Conservation (phyloP, 2,888 invertebrate species). For the Salticus scenicus region DNA sequence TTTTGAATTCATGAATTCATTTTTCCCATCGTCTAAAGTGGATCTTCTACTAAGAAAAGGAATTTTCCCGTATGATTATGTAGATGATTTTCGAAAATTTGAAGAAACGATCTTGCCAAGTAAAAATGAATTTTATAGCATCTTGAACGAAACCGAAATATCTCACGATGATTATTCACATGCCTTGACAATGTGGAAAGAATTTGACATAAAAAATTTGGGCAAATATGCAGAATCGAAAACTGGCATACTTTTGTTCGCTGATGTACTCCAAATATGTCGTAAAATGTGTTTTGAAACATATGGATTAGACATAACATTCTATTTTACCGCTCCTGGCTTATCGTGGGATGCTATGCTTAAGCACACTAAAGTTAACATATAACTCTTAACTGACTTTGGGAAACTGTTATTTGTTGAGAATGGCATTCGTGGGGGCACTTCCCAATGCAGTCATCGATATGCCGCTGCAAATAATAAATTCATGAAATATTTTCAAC, state of each 20-base stretch:
- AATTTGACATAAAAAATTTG: slow-evolving; percentile 70
- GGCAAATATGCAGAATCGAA: slow-evolving; percentile 65
- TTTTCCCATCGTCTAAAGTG: neutral
- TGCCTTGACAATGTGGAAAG: slow-evolving; percentile 66
- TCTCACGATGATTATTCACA: slow-evolving; percentile 62
- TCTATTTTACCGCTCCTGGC: slow-evolving; percentile 72
- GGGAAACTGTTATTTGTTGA: neutral
- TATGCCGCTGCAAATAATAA: slow-evolving; percentile 46
- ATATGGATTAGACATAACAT: slow-evolving; percentile 73
- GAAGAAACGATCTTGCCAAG: too few species aligned
- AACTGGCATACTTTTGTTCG: neutral
- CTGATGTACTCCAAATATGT: neutral
- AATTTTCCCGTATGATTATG: slow-evolving; percentile 73
- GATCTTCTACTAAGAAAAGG: slow-evolving; percentile 71
- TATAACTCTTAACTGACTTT: neutral
- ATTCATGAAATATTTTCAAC: slow-evolving; percentile 46
- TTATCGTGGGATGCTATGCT: slow-evolving; percentile 74
- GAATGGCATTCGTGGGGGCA: neutral
- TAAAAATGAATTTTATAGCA: too few species aligned
- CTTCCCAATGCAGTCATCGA: slow-evolving; percentile 9
- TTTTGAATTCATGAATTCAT: slow-evolving; percentile 59
- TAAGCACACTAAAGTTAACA: slow-evolving; percentile 50
- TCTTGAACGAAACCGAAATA: slow-evolving; percentile 46
- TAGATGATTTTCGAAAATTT: slow-evolving; percentile 72
- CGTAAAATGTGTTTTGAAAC: slow-evolving; percentile 71